Conservation (phyloP, 2,113 vertebrate genomes). For the Heterotilapia buettikoferi region DNA sequence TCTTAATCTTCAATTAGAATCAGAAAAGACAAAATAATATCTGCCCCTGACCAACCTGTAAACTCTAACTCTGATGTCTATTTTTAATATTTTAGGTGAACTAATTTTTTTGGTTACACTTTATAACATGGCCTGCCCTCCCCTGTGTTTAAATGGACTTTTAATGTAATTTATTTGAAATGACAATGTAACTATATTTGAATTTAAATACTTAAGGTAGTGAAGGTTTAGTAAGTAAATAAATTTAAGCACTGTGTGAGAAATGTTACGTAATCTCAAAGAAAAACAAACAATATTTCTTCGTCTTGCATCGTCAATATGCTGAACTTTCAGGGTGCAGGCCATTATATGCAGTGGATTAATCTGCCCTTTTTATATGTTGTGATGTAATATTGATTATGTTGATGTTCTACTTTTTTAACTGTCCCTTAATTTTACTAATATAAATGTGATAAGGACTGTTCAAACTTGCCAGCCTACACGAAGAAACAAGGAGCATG, state of each 20-base stretch:
- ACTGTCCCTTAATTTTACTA: not conserved
- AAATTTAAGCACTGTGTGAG: not conserved
- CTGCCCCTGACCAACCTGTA: not conserved
- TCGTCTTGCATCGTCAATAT: not conserved
- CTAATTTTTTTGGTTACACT: fast-evolving
- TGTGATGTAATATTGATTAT: not conserved
- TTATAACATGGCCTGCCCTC: not conserved
- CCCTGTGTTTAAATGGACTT: not conserved
- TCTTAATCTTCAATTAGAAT: not conserved
- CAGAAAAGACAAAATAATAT: not conserved
- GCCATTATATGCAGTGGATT: not conserved
- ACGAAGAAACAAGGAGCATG: not conserved
- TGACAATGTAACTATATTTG: not conserved
- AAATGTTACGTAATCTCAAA: not conserved
- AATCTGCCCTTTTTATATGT: not conserved
- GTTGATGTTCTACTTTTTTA: not conserved
- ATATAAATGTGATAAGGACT: not conserved
- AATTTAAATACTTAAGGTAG: not conserved
- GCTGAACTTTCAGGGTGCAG: not conserved
- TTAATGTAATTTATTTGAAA: not conserved
- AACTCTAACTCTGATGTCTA: not conserved
- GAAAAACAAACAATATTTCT: not conserved
- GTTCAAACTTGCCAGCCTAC: not conserved
- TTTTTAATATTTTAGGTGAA: not conserved
- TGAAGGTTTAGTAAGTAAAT: not conserved